Conservation (phyloP, 2,888 invertebrate species). For the Andrena flavipes region DNA sequence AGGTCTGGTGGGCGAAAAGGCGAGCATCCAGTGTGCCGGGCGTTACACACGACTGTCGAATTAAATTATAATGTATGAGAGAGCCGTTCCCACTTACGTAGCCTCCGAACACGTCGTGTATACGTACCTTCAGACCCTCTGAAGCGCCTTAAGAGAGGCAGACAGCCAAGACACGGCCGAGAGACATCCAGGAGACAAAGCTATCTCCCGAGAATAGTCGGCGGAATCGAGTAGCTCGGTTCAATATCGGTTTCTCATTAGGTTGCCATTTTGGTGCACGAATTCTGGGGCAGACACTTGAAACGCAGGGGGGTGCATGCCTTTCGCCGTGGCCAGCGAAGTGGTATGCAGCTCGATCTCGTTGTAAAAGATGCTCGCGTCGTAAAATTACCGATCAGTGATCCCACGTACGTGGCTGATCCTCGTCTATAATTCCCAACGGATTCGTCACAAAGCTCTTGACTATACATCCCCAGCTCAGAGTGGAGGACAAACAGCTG, state of each 20-base stretch:
- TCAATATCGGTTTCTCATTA: conserved; percentile 72
- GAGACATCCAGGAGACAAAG: conserved; percentile 67
- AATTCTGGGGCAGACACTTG: conserved; percentile 34
- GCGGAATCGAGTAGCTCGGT: conserved; percentile 57
- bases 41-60: background rate
- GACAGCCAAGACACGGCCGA: conserved; percentile 49
- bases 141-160: conserved; percentile 59
- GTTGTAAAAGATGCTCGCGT: background rate
- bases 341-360: background rate
- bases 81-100: conserved; percentile 10
- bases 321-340: conserved; percentile 7
- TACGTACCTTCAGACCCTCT: conserved; percentile 28
- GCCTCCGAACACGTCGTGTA: background rate
- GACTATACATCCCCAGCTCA: background rate
- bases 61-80: conserved; percentile 3
- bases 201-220: conserved; percentile 63
- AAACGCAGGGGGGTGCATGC: conserved; percentile 13
- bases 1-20: no score
- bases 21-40: no score
- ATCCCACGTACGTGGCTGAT: background rate
- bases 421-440: background rate
- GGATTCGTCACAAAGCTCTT: background rate
- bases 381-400: background rate
- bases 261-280: conserved; percentile 54
- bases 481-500: background rate